A percentile compares a stretch with the other conserved stretches of the same genome.
Conservation (phyloP, 2,113 vertebrate species). For the Progne subis region DNA sequence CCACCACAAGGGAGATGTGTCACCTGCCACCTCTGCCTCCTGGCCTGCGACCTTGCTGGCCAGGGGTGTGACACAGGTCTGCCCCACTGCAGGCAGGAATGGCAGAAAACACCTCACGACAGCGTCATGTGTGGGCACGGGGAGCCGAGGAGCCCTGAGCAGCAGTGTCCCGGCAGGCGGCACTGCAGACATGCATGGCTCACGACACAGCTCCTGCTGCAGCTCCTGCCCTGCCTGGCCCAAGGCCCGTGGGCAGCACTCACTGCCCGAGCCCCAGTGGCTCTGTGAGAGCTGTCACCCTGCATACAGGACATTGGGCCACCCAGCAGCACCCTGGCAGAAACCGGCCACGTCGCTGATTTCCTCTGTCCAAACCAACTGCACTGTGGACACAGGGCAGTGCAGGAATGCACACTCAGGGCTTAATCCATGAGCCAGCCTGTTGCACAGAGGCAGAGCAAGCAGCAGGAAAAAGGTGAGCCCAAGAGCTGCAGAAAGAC, state of each 20-base stretch:
- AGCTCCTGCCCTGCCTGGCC: not conserved
- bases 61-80: not conserved
- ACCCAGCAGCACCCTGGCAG: not conserved
- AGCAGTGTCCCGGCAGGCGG: not conserved
- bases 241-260: fast-evolving
- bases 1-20: not conserved
- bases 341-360: fast-evolving
- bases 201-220: not conserved
- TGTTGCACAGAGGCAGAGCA: not conserved
- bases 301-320: fast-evolving
- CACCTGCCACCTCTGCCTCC: not conserved
- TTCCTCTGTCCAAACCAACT: not conserved
- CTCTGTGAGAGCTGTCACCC: not conserved
- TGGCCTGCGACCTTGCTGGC: not conserved
- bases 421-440: fast-evolving
- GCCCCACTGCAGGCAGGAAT: not conserved
- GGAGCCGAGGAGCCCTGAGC: not conserved
- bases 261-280: fast-evolving
- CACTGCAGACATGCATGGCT: not conserved
- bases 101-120: not conserved
- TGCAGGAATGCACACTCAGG: fast-evolving
- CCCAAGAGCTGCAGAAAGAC: not conserved
- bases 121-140: fast-evolving
- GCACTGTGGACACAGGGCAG: fast-evolving
- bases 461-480: not conserved